Percentiles rank a stretch among this genome's conserved stretches.
phyloP scores from a whole-genome alignment of 2,797 vertebrate genomes.

The Agapornis canus region DNA sequence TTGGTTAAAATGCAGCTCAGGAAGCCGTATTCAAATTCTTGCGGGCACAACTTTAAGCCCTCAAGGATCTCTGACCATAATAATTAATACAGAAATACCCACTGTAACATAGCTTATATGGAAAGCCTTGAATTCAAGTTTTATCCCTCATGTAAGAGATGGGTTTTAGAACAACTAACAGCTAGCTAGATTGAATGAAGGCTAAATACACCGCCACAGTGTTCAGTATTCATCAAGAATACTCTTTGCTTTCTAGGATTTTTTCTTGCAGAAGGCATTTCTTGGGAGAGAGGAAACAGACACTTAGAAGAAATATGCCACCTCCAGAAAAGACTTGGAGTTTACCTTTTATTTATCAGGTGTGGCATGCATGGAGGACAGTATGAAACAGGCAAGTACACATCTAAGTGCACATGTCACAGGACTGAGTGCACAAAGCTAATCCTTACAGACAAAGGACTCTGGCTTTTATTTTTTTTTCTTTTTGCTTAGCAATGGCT shows the following conservation, averaged over 20 bases:
- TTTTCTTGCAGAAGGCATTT: neutral
- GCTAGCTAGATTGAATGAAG: neutral
- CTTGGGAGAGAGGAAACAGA: neutral
- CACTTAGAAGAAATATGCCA: neutral
- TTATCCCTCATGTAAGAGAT: neutral
- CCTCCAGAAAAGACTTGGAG: neutral
- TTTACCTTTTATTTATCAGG: neutral
- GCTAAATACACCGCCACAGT: neutral
- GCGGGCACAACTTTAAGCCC: neutral
- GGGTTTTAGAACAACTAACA: neutral
- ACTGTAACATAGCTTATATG: neutral
- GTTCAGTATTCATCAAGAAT: neutral
- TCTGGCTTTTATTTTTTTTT: neutral
- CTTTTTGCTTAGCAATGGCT: constrained; percentile 37
- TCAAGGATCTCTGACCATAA: neutral
- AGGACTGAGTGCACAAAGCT: constrained; percentile 30
- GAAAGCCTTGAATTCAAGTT: neutral
- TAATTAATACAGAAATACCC: neutral
- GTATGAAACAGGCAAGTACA: neutral
- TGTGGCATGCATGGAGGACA: neutral
- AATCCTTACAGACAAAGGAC: constrained; percentile 22
- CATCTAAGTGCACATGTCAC: neutral
- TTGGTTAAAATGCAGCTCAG: neutral
- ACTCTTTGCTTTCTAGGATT: neutral
- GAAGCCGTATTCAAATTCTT: neutral